Conservation (phyloP, 2,888 invertebrate genomes). For the Drosophila histrio region DNA sequence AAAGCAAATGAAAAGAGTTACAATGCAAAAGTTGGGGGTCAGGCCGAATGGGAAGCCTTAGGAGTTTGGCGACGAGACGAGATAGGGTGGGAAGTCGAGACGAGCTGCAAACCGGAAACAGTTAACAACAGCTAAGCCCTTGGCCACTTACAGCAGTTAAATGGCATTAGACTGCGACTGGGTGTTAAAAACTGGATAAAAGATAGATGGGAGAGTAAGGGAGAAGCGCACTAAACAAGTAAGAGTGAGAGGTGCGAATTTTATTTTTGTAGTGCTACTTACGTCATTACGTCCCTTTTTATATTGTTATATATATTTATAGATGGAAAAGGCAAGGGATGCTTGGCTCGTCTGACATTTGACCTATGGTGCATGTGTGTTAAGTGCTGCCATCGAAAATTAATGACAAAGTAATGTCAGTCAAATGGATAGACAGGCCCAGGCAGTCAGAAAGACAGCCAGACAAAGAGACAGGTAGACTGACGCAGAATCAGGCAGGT, state of each 20-base stretch:
- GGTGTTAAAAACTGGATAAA: background rate
- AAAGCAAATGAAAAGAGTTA: constrained; percentile 26
- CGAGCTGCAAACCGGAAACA: constrained; percentile 68
- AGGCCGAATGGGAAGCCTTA: constrained; percentile 58
- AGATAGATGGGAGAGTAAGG: background rate
- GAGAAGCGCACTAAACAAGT: background rate
- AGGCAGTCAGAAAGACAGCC: constrained; percentile 37
- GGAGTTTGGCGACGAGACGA: constrained; percentile 29
- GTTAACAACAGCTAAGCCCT: constrained; percentile 74
- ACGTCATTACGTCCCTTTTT: constrained; percentile 37
- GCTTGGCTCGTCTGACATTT: constrained; percentile 59
- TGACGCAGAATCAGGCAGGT: constrained; percentile 10
- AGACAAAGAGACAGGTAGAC: constrained; percentile 25
- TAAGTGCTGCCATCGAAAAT: constrained; percentile 80
- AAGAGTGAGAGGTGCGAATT: constrained; percentile 33
- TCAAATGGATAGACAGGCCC: constrained; percentile 74
- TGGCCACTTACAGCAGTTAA: constrained; percentile 72
- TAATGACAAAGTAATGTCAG: constrained; percentile 83
- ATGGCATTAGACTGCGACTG: constrained; percentile 59
- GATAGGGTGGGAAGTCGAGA: constrained; percentile 31
- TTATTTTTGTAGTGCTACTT: constrained; percentile 26
- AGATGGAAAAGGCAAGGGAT: constrained; percentile 36
- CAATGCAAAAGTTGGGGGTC: constrained; percentile 51
- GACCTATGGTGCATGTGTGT: constrained; percentile 66
- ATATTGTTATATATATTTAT: constrained; percentile 45